These are phyloP conservation scores for Escarpia spicata DNA, from an alignment of 2,888 invertebrate genomes.

Conservation along the genomic window DNA sequence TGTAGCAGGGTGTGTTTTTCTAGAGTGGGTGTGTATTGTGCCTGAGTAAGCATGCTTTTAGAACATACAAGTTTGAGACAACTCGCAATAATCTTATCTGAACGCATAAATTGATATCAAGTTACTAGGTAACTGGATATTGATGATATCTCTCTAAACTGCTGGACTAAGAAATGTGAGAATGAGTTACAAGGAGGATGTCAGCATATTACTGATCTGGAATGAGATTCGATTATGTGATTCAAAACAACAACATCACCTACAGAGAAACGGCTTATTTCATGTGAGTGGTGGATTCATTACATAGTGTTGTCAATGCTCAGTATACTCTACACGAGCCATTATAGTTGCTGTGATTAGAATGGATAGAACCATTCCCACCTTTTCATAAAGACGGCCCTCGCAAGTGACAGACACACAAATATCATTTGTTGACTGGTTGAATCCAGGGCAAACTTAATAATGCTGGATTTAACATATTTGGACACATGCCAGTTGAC, in stretches of 20 bases:
- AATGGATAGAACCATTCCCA: background rate
- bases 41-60: background rate
- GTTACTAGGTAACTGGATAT: background rate
- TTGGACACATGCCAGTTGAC: background rate
- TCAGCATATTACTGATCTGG: background rate
- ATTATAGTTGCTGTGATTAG: background rate
- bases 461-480: background rate
- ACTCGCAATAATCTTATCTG: background rate
- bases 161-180: background rate
- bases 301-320: background rate
- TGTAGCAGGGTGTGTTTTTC: no score
- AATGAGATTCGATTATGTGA: background rate
- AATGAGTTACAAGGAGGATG: background rate
- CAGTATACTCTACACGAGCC: background rate
- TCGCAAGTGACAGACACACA: background rate
- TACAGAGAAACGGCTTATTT: background rate
- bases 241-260: background rate
- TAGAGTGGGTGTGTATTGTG: background rate
- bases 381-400: background rate
- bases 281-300: background rate
- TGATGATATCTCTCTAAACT: background rate
- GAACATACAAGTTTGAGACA: background rate
- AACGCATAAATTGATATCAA: background rate
- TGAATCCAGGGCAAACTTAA: background rate
- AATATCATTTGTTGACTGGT: background rate